Conservation (phyloP, 2,888 invertebrate genomes). For the Agriopis aurantiaria region DNA sequence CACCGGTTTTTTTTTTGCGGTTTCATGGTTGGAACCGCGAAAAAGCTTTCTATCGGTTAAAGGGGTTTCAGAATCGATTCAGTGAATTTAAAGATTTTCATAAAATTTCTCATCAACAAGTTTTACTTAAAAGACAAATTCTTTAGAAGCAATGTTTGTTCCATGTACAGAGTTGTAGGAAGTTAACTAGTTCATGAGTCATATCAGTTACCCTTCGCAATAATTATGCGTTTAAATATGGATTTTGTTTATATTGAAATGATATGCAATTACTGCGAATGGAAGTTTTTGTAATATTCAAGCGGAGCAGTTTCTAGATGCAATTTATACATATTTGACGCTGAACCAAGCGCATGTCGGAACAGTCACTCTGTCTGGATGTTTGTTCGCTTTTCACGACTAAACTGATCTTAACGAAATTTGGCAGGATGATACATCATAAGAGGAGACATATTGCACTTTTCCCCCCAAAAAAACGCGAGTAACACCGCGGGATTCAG, state of each 20-base stretch:
- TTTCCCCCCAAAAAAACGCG: too few species aligned
- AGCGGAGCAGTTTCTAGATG: neutral
- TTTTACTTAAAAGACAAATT: slow-evolving; percentile 1
- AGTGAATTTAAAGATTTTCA: too few species aligned
- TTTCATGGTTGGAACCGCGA: too few species aligned
- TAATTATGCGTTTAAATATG: slow-evolving; percentile 1
- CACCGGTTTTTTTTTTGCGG: too few species aligned
- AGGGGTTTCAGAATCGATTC: too few species aligned
- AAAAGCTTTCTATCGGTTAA: too few species aligned
- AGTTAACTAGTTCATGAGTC: slow-evolving; percentile 25
- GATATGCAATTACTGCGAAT: slow-evolving; percentile 5
- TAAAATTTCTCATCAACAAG: neutral
- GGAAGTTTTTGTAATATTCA: slow-evolving; percentile 12
- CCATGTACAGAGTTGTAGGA: slow-evolving; percentile 23
- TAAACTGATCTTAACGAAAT: too few species aligned
- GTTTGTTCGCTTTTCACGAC: too few species aligned
- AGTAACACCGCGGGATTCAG: too few species aligned
- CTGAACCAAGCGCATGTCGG: neutral
- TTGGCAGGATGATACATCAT: too few species aligned
- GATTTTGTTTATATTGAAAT: slow-evolving; percentile 7
- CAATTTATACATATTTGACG: neutral
- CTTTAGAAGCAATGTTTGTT: neutral
- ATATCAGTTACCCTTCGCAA: slow-evolving; percentile 24
- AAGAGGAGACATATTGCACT: too few species aligned
- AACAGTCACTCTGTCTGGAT: too few species aligned